These are phyloP conservation scores for Crotalus helleri DNA, from an alignment of 2,113 vertebrate species.

Conservation along the genomic window DNA sequence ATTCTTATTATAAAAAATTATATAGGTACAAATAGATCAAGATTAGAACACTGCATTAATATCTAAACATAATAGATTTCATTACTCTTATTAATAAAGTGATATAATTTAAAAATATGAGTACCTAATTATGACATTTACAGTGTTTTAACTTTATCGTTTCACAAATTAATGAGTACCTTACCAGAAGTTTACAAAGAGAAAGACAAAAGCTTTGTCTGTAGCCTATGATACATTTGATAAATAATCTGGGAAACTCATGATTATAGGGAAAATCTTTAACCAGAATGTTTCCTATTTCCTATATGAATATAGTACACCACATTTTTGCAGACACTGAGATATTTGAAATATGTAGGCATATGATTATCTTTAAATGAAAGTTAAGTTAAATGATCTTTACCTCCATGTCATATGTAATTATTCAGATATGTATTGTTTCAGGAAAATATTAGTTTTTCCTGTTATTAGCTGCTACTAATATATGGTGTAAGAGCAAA, in stretches of 20 bases:
- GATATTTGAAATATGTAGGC: slow-evolving; percentile 10
- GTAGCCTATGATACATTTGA: not conserved
- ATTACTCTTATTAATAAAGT: not conserved
- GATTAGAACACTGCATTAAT: not conserved
- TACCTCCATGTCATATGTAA: not conserved
- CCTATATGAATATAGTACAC: not conserved
- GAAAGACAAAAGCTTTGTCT: not conserved
- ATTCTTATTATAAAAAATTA: slow-evolving; percentile 21
- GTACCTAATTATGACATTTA: not conserved
- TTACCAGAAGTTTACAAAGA: not conserved
- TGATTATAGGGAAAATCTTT: not conserved
- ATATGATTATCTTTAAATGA: not conserved
- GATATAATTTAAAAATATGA: not conserved
- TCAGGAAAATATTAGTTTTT: not conserved
- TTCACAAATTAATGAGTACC: not conserved
- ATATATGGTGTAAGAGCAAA: not conserved
- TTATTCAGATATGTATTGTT: not conserved
- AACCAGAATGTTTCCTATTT: not conserved
- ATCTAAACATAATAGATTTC: not conserved
- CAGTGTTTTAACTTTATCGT: slow-evolving; percentile 9
- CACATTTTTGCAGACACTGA: not conserved
- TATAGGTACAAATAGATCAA: slow-evolving; percentile 15
- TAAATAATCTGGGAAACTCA: not conserved
- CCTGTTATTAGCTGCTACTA: slow-evolving; percentile 7
- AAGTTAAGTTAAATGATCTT: not conserved